Evolutionary conservation across 2,797 vertebrate genomes (phyloP).

Genomic region (Echiichthys vipera): DNA sequence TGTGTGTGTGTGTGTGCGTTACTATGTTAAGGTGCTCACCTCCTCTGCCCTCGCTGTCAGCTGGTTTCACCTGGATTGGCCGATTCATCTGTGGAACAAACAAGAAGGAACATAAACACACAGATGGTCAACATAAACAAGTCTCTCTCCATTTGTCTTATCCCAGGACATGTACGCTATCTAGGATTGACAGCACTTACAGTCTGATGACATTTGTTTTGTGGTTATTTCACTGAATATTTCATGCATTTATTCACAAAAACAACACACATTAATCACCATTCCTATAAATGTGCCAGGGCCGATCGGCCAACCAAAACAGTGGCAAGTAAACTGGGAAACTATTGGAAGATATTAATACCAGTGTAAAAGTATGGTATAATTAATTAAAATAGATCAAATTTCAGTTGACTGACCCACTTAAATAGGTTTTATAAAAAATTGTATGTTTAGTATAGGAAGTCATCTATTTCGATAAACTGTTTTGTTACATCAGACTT

Average conservation of each 20-base stretch:
- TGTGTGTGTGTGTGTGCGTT: conserved; percentile 1
- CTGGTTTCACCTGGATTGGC: conserved; percentile 92
- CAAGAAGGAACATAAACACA: conserved; percentile 37
- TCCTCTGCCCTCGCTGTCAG: conserved; percentile 92
- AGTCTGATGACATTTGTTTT: not conserved
- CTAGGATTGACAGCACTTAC: not conserved
- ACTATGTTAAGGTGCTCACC: conserved; percentile 73
- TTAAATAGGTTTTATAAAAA: not conserved
- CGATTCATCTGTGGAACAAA: conserved; percentile 89
- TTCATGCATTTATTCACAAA: not conserved
- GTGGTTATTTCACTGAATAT: conserved; percentile 2
- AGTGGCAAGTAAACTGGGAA: conserved; percentile 12
- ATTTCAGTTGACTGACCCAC: not conserved
- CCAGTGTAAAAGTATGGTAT: not conserved
- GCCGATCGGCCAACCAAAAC: not conserved
- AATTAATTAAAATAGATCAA: not conserved
- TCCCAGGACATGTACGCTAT: not conserved
- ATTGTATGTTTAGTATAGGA: no score
- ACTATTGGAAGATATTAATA: not conserved
- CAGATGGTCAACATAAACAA: conserved; percentile 43
- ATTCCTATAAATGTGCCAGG: not conserved
- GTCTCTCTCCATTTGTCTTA: conserved; percentile 11
- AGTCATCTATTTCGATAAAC: not conserved
- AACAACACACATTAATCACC: not conserved
- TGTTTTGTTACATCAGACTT: not conserved